phyloP scores from a whole-genome alignment of 2,888 invertebrate species.

The Yponomeuta malinellus region DNA sequence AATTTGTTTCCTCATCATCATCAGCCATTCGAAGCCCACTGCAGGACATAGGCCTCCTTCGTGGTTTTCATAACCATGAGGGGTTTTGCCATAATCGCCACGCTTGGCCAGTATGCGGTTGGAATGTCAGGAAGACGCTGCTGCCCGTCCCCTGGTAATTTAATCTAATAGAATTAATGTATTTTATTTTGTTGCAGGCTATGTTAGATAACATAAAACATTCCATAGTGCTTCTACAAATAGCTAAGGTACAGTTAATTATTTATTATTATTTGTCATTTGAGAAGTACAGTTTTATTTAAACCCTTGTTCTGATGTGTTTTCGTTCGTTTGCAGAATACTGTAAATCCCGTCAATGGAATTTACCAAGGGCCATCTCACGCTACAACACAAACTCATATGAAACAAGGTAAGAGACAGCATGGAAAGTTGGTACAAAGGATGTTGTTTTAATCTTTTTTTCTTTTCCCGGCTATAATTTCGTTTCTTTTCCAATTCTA shows the following conservation, averaged over 20 bases:
- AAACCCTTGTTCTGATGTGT: background rate
- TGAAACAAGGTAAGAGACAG: constrained; percentile 51
- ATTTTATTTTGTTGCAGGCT: constrained; percentile 74
- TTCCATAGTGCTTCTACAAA: constrained; percentile 97
- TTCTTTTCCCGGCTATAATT: no score
- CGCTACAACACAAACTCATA: constrained; percentile 50
- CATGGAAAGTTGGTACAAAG: background rate
- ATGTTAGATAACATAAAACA: constrained; percentile 99
- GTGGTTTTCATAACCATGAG: no score
- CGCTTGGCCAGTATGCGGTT: no score
- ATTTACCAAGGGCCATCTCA: constrained; percentile 83
- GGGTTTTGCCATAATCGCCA: no score
- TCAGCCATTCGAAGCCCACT: no score
- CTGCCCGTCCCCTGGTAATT: no score
- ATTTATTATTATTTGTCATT: background rate
- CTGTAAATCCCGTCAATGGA: constrained; percentile 93
- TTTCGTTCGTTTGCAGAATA: constrained; percentile 79
- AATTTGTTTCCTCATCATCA: no score
- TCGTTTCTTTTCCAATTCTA: no score
- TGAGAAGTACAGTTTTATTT: background rate
- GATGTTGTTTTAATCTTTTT: no score
- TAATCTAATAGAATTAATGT: background rate
- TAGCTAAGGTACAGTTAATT: constrained; percentile 86
- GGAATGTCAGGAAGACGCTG: no score
- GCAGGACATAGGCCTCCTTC: no score